phyloP scores from a whole-genome alignment of 2,888 invertebrate species.

The Drosophila gaucha region DNA sequence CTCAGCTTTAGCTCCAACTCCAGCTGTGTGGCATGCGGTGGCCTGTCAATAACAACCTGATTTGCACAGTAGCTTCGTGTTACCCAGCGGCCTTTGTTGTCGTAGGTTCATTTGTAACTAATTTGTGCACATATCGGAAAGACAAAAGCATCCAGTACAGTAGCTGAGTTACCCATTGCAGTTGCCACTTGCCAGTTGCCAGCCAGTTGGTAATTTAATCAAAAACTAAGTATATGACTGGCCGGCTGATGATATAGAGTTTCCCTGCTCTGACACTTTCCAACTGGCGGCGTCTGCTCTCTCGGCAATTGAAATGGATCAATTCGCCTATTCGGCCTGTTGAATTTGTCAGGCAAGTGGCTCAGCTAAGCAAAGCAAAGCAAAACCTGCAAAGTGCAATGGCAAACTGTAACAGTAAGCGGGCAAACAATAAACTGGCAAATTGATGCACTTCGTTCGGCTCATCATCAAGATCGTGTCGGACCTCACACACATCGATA shows the following conservation, averaged over 20 bases:
- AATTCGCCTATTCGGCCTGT: conserved; percentile 32
- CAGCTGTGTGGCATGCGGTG: conserved; percentile 39
- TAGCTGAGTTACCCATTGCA: conserved; percentile 1
- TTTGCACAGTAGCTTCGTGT: conserved; percentile 59
- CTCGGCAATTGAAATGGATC: conserved; percentile 47
- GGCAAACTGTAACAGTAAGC: conserved; percentile 71
- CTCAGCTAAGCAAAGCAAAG: neutral
- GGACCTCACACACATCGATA: conserved; percentile 69
- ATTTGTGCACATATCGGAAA: conserved; percentile 77
- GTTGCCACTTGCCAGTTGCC: conserved; percentile 2
- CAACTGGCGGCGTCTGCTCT: conserved; percentile 15
- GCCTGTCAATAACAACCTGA: conserved; percentile 58
- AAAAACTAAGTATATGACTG: conserved; percentile 31
- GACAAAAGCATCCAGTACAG: conserved; percentile 52
- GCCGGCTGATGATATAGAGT: conserved; percentile 52
- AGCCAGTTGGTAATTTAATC: conserved; percentile 59
- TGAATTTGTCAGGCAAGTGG: conserved; percentile 68
- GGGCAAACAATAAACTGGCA: conserved; percentile 72
- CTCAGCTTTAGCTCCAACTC: conserved; percentile 3
- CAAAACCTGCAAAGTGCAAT: conserved; percentile 71
- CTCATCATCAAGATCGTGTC: conserved; percentile 54
- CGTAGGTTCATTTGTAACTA: conserved; percentile 77
- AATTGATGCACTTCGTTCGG: conserved; percentile 68
- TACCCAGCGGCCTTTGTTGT: conserved; percentile 70
- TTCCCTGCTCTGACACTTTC: conserved; percentile 49